Conservation (phyloP, 35 echinoderm and acorn worm genomes). For the Amphiura filiformis region DNA sequence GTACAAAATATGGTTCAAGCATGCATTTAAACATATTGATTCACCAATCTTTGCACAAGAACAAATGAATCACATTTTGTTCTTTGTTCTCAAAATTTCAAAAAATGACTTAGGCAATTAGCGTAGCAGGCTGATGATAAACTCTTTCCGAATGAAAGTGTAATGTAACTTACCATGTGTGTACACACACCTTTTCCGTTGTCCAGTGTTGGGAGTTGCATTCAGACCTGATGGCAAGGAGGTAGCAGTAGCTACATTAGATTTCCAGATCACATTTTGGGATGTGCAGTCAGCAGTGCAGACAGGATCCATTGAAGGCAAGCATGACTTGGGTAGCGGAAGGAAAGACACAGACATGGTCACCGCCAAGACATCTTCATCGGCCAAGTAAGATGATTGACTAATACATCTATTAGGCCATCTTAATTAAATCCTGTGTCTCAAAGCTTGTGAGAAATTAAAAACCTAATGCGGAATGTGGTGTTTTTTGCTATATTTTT, state of each 20-base stretch:
- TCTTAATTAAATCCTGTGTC: no score
- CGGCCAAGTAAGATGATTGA: constrained; percentile 63
- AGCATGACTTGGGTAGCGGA: constrained; percentile 66
- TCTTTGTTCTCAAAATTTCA: not conserved
- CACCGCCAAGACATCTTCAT: constrained; percentile 78
- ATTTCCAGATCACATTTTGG: constrained; percentile 95
- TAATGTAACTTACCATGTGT: not conserved
- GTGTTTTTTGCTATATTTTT: not conserved
- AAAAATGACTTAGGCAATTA: not conserved
- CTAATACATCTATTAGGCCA: not conserved
- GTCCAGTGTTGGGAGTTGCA: constrained; percentile 58
- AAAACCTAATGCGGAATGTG: not conserved
- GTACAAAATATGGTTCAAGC: no score
- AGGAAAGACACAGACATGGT: constrained; percentile 72
- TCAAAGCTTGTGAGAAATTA: no score
- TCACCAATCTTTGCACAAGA: not conserved
- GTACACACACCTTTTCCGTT: not conserved
- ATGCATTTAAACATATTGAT: no score
- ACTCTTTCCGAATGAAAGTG: not conserved
- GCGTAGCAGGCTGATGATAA: not conserved
- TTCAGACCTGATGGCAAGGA: constrained; percentile 86
- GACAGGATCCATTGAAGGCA: constrained; percentile 84
- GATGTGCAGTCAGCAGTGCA: constrained; percentile 71
- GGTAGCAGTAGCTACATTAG: constrained; percentile 79
- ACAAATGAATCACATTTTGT: not conserved